Evolutionary conservation across 2,888 invertebrate species (phyloP).

Genomic region (Cataglyphis rosenhaueri): DNA sequence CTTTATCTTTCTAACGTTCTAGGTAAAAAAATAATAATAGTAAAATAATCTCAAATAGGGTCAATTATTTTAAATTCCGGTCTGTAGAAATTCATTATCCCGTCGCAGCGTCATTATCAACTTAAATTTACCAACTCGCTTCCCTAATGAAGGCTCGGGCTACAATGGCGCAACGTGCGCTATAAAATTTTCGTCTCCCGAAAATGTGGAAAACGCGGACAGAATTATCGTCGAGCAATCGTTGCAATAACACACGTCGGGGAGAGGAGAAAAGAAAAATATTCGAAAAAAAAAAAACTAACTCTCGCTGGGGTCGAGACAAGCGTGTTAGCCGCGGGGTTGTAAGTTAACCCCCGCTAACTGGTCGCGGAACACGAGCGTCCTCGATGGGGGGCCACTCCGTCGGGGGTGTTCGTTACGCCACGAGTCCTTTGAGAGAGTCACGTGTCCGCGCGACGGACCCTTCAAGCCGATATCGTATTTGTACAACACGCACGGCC

Average conservation of each 20-base stretch:
- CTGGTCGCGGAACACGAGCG: slow-evolving; percentile 75
- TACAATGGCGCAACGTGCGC: slow-evolving; percentile 24
- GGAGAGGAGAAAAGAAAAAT: slow-evolving; percentile 1
- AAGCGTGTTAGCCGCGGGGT: slow-evolving; percentile 72
- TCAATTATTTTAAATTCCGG: slow-evolving; percentile 19
- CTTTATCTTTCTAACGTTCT: not conserved
- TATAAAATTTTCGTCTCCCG: not conserved
- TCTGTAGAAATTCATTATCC: slow-evolving; percentile 25
- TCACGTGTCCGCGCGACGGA: slow-evolving; percentile 80
- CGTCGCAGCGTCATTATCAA: slow-evolving; percentile 42
- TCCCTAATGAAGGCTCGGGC: slow-evolving; percentile 29
- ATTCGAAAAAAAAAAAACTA: slow-evolving; percentile 22
- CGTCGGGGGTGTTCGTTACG: slow-evolving; percentile 84
- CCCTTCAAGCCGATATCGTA: slow-evolving; percentile 83
- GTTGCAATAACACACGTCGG: slow-evolving; percentile 7
- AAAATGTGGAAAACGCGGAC: slow-evolving; percentile 33
- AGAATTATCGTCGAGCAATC: slow-evolving; percentile 39
- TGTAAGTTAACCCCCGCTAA: slow-evolving; percentile 82
- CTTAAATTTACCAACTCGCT: slow-evolving; percentile 21
- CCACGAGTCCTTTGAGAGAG: slow-evolving; percentile 80
- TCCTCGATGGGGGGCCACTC: slow-evolving; percentile 76
- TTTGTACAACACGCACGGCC: slow-evolving; percentile 84
- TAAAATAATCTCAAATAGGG: not conserved
- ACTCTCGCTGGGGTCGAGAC: slow-evolving; percentile 20
- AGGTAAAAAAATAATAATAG: not conserved